Evolutionary conservation across 2,797 vertebrate species (phyloP).

Genomic region (Spinibarbus caldwelli): DNA sequence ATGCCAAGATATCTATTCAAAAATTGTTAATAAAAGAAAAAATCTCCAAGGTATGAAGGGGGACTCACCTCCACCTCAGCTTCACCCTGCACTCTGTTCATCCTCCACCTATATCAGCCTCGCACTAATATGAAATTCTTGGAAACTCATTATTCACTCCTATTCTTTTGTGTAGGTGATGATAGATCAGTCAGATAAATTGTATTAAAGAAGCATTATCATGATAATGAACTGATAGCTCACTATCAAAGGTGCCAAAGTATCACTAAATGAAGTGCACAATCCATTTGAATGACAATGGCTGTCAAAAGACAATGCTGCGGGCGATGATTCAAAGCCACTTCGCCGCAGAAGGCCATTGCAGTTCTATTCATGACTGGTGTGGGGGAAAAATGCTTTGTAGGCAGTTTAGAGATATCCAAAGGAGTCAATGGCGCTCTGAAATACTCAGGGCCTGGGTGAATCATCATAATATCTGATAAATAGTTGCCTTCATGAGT

Average conservation of each 20-base stretch:
- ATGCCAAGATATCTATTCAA: neutral
- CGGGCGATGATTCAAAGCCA: constrained; percentile 38
- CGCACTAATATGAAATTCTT: constrained; percentile 3
- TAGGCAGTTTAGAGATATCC: constrained; percentile 28
- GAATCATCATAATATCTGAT: constrained; percentile 35
- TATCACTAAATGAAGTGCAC: constrained; percentile 27
- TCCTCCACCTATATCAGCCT: neutral
- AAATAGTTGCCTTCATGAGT: constrained; percentile 40
- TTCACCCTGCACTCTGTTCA: neutral
- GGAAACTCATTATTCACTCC: constrained; percentile 28
- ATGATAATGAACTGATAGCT: constrained; percentile 37
- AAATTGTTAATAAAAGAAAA: neutral
- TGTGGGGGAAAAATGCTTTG: constrained; percentile 35
- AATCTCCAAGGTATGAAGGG: neutral
- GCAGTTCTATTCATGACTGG: constrained; percentile 27
- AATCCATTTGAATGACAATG: constrained; percentile 42
- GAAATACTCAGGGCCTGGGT: neutral
- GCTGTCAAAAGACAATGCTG: constrained; percentile 49
- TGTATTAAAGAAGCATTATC: constrained; percentile 39
- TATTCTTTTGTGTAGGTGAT: constrained; percentile 19
- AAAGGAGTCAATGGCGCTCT: neutral
- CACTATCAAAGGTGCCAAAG: constrained; percentile 38
- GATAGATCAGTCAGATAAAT: constrained; percentile 23
- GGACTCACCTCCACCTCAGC: neutral
- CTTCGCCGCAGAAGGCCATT: constrained; percentile 12